Conservation (phyloP, 2,888 invertebrate species). For the Drosophila meridiana region DNA sequence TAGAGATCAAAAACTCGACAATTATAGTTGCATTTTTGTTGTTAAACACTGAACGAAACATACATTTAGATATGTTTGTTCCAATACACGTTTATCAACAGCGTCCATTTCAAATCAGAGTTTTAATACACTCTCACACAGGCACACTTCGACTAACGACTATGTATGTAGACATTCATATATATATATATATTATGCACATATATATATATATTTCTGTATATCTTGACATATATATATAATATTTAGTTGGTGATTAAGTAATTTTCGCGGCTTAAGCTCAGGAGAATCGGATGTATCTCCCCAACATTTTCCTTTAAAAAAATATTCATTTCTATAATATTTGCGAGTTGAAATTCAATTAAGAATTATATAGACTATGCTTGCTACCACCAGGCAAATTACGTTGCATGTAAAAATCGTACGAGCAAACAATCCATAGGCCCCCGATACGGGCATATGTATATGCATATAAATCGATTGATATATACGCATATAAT, state of each 20-base stretch:
- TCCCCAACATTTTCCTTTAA: not conserved
- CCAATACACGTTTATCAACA: constrained; percentile 4
- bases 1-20: not conserved
- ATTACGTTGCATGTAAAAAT: constrained; percentile 58
- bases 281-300: constrained; percentile 46
- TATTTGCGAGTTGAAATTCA: constrained; percentile 40
- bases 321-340: not conserved
- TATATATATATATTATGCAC: not conserved
- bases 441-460: not conserved
- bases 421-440: constrained; percentile 46
- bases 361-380: constrained; percentile 7
- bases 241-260: constrained; percentile 41
- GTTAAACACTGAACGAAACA: not conserved
- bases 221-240: not conserved
- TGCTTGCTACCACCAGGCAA: not conserved
- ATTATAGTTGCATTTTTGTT: constrained; percentile 29
- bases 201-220: not conserved
- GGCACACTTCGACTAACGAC: not conserved
- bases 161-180: not conserved
- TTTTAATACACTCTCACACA: not conserved
- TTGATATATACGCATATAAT: not conserved
- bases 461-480: not conserved
- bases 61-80: not conserved
- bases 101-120: constrained; percentile 61
- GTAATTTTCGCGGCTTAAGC: constrained; percentile 55